Percentiles rank a stretch among this genome's conserved stretches.
Conservation (phyloP, 1,140 invertebrate genomes). For the Marisa cornuarietis region DNA sequence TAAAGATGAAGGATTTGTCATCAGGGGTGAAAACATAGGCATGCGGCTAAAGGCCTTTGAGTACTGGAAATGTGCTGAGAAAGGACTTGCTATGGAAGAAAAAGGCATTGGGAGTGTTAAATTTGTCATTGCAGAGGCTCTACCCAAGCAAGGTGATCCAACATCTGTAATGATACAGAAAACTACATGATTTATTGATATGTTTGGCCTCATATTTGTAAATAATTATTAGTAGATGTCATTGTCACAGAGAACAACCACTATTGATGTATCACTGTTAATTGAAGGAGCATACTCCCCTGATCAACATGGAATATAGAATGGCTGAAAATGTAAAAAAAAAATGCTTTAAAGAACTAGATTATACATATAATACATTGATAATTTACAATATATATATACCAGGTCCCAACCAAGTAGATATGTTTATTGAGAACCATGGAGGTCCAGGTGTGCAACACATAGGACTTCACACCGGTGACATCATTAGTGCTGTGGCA, state of each 20-base stretch:
- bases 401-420: conserved; percentile 66
- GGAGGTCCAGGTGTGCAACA: conserved; percentile 69
- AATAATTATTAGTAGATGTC: too few relatives aligned
- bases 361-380: neutral
- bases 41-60: conserved; percentile 68
- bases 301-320: neutral
- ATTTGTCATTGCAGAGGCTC: conserved; percentile 69
- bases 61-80: conserved; percentile 70
- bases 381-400: conserved; percentile 1
- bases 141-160: conserved; percentile 62
- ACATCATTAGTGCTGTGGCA: conserved; percentile 63
- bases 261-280: neutral
- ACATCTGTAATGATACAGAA: neutral
- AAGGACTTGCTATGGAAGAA: conserved; percentile 48
- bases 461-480: conserved; percentile 65
- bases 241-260: neutral
- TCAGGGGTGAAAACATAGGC: conserved; percentile 59
- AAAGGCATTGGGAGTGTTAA: conserved; percentile 50
- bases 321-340: neutral
- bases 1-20: conserved; percentile 65
- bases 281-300: neutral
- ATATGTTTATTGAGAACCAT: conserved; percentile 67
- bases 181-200: too few relatives aligned
- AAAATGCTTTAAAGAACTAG: neutral
- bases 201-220: too few relatives aligned